A percentile compares a stretch with the other conserved stretches of the same genome.
These are phyloP conservation scores for Aeoliscus strigatus DNA, from an alignment of 2,797 vertebrate species.

Conservation along the genomic window DNA sequence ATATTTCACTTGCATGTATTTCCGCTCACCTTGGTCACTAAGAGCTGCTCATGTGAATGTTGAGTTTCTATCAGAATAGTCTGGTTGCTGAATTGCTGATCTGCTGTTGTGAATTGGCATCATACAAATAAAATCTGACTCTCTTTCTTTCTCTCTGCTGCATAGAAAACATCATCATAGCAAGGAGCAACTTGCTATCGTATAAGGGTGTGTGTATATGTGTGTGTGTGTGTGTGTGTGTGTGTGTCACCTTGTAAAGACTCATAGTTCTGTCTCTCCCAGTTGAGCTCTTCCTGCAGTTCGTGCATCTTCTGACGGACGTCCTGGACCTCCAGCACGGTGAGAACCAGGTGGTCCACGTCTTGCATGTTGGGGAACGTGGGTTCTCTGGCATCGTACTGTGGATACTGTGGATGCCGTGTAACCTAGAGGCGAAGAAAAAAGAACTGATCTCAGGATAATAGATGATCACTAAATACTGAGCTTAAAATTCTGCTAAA, in stretches of 20 bases:
- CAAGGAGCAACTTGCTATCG: no score
- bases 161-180: no score
- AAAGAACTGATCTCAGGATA: slow-evolving; percentile 5
- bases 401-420: slow-evolving; percentile 2
- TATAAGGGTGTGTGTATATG: background rate
- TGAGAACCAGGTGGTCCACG: slow-evolving; percentile 62
- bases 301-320: slow-evolving; percentile 68
- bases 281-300: slow-evolving; percentile 73
- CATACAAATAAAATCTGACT: no score
- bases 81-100: no score
- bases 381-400: background rate
- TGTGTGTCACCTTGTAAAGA: slow-evolving; percentile 53
- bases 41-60: no score
- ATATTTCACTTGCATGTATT: no score
- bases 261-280: slow-evolving; percentile 73
- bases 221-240: background rate
- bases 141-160: no score
- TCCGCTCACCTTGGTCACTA: no score
- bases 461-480: background rate
- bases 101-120: no score
- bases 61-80: no score
- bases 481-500: background rate
- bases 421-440: slow-evolving; percentile 25
- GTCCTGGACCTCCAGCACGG: slow-evolving; percentile 67
- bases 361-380: slow-evolving; percentile 36